These are phyloP conservation scores for Drosophila nr. medialis DNA, from an alignment of 2,888 invertebrate species.

Conservation along the genomic window DNA sequence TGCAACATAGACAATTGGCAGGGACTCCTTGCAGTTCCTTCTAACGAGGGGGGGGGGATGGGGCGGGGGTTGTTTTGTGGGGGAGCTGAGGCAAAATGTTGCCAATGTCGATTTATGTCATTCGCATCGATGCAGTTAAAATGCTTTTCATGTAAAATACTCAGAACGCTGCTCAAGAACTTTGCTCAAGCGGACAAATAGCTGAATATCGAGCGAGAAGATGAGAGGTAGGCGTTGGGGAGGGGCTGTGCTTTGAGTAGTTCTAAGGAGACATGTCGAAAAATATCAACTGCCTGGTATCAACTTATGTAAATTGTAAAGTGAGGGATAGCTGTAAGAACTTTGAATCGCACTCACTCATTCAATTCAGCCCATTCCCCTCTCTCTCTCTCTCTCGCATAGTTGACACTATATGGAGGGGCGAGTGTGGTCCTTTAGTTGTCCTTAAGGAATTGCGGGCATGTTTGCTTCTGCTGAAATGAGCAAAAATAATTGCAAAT, in stretches of 20 bases:
- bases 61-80: not conserved
- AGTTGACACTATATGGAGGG: constrained; percentile 41
- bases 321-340: constrained; percentile 44
- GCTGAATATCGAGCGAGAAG: constrained; percentile 40
- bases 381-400: not conserved
- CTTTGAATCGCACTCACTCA: constrained; percentile 13
- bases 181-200: constrained; percentile 67
- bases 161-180: constrained; percentile 45
- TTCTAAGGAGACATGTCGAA: constrained; percentile 51
- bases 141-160: constrained; percentile 73
- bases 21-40: constrained; percentile 30
- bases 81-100: constrained; percentile 12
- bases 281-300: constrained; percentile 63
- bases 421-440: constrained; percentile 51
- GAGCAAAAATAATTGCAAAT: constrained; percentile 80
- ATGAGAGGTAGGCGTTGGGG: not conserved
- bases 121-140: constrained; percentile 68
- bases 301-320: constrained; percentile 75
- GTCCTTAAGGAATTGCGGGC: constrained; percentile 72
- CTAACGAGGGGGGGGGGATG: not conserved
- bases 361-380: not conserved
- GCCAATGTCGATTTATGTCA: constrained; percentile 59
- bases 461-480: constrained; percentile 78
- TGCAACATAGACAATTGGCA: constrained; percentile 42
- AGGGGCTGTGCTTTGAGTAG: not conserved